Conservation (phyloP, 2,797 vertebrate genomes). For the Chelon auratus region DNA sequence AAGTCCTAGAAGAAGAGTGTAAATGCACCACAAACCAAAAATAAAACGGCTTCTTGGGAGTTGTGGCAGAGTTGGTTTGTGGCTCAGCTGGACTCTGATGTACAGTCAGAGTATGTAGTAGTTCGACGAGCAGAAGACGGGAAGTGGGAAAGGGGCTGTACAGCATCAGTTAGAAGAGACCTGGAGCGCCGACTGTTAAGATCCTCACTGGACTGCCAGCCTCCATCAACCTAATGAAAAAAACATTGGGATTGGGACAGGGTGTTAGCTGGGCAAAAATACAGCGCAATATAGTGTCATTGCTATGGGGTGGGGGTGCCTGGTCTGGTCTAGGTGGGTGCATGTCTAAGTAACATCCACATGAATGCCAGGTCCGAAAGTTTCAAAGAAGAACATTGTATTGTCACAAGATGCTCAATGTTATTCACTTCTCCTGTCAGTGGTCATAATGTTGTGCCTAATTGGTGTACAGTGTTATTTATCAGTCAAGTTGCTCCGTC, state of each 20-base stretch:
- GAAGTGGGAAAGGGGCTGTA: background rate
- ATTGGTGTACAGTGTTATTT: no score
- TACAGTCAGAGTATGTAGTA: slow-evolving; percentile 15
- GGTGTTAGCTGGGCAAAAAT: background rate
- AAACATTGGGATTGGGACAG: background rate
- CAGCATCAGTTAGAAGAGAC: slow-evolving; percentile 59
- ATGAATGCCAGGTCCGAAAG: no score
- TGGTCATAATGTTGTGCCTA: no score
- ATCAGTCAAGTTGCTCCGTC: no score
- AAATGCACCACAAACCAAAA: slow-evolving; percentile 6
- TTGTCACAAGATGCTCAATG: no score
- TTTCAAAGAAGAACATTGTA: no score
- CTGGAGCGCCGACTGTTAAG: background rate
- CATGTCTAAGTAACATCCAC: no score
- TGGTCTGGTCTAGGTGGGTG: no score
- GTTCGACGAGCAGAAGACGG: background rate
- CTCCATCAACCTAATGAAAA: slow-evolving; percentile 56
- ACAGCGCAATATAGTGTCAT: no score
- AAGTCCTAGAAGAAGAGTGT: background rate
- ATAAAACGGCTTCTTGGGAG: slow-evolving; percentile 2
- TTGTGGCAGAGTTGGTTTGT: background rate
- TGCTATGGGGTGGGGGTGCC: no score
- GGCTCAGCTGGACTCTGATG: slow-evolving; percentile 12
- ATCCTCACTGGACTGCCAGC: slow-evolving; percentile 64
- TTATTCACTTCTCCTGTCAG: no score